Evolutionary conservation across 2,797 vertebrate species (phyloP), one percentile per base, ranked within the genome.

Genomic region (Cetoscarus ocellatus): DNA sequence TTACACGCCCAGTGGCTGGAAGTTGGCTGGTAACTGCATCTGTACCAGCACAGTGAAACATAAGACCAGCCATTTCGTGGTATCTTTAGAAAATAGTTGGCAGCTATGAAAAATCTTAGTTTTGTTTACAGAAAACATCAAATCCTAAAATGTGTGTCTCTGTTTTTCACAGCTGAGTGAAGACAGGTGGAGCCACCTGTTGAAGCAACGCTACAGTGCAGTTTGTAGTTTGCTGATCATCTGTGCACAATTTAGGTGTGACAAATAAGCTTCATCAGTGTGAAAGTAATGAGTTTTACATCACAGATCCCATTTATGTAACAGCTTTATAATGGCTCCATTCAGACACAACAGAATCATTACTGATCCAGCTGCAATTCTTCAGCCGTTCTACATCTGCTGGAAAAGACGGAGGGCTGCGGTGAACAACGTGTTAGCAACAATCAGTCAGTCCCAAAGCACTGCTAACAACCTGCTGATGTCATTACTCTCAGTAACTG

Each of bases 171-270:
- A 17, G 42, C 34, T 45, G 9, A 53, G 39, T 17, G n/a, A 39
- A 11, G 12, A 27, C 61, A 50, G 39, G 39, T 51, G 61, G 48
- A 19, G 49, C 70, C 70, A 66, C 42, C 61, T 59, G 47, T 53
- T 68, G 40, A 3, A 45, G 34, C 49, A 38, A 35, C 14, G 14
- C 49, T 7, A 8, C 43, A 5, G 11, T 12, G 18, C 48, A 50
- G 18, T 15, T 7, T 47, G 8, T 10, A 18, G 19, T 10, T 15
- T 34, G 36, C 6, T 9, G 18, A 62, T 50, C 51, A n/a, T 57
- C 71, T 61, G 52, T 43, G 50, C 12, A 17, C n/a, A 34, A 15
- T 40, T 6, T 19, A 51, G 48, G 39, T 11, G 15, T 19, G 17
- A 50, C 14, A 44, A 38, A 47, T 18, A 19, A 15, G 10, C 38